phyloP scores from a whole-genome alignment of 2,888 invertebrate species.

The Agrotis puta region DNA sequence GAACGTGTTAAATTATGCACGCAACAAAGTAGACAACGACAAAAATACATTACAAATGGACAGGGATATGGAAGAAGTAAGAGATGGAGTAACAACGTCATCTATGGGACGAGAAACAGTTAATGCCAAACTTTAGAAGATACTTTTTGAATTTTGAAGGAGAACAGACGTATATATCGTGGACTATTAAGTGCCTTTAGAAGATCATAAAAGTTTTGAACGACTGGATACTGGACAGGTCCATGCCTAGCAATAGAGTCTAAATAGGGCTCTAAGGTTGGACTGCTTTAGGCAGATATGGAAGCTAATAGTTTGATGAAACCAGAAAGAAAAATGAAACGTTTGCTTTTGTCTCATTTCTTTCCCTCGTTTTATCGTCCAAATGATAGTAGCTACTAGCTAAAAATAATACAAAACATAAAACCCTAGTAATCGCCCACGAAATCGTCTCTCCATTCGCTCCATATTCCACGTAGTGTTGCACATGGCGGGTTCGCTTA shows the following conservation, averaged over 20 bases:
- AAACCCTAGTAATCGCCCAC: background rate
- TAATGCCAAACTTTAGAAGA: too few species aligned
- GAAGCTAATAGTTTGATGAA: too few species aligned
- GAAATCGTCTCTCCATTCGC: constrained; percentile 25
- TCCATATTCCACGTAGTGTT: constrained; percentile 26
- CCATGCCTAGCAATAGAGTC: too few species aligned
- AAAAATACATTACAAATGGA: constrained; percentile 59
- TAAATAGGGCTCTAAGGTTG: too few species aligned
- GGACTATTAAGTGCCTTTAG: too few species aligned
- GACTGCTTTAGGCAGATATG: too few species aligned
- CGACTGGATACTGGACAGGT: too few species aligned
- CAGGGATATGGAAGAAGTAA: constrained; percentile 9
- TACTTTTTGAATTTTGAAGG: too few species aligned
- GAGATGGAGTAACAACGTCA: constrained; percentile 13
- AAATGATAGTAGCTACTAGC: background rate
- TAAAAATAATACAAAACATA: background rate
- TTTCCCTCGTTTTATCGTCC: background rate
- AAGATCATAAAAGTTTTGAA: too few species aligned
- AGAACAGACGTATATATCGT: too few species aligned
- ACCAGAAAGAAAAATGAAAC: too few species aligned
- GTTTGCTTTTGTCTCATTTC: background rate
- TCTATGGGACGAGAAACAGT: too few species aligned
- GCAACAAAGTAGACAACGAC: constrained; percentile 60
- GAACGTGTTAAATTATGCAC: constrained; percentile 66
- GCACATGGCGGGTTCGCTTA: constrained; percentile 47